Evolutionary conservation across 2,888 invertebrate species (phyloP), one percentile per base, ranked within the genome.

Genomic region (Campoletis raptor): DNA sequence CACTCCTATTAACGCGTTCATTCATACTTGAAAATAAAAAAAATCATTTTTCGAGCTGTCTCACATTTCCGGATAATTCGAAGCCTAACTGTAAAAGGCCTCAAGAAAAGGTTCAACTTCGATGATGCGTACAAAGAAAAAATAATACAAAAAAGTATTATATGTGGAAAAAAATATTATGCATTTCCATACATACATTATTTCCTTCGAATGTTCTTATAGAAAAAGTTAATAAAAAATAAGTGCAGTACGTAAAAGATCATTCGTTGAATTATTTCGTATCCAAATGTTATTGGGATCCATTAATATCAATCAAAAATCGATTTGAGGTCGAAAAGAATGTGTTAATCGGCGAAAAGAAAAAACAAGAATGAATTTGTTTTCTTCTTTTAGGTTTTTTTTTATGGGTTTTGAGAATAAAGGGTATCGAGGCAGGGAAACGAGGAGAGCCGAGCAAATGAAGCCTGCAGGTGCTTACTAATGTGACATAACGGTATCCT

Each of bases 401-500:
- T 79, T 67, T 12, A 30, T 40, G 72, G 8, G 37, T 45, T 72
- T 73, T 37, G 30, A 61, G 72, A 77, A 73, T 77, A 77, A 76
- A 78, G 45, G 73, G 36, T 61, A 57, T 12, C 12, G 40, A 30
- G 81, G 52, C 42, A 67, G 66, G 40, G 78, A 69, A 78, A 81
- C 36, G 57, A 57, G 57, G 77, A 57, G 79, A 78, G 74, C 61
- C 70, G 87, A 82, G 79, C 85, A 80, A 87, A 87, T 89, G 91
- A 90, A 90, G 90, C 90, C 90, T 91, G 92, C 93, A 93, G 92
- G 93, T 93, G 93, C 92, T 92, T 93, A 92, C 92, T 91, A 93
- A 93, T 93, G 93, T 94, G 94, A 94, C 94, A 94, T 94, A 94
- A 94, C 94, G 94, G 94, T 92, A 94, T 92, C 90, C 89, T 85